phyloP scores from a whole-genome alignment of 2,888 invertebrate species.

The Ophion obscuratus region DNA sequence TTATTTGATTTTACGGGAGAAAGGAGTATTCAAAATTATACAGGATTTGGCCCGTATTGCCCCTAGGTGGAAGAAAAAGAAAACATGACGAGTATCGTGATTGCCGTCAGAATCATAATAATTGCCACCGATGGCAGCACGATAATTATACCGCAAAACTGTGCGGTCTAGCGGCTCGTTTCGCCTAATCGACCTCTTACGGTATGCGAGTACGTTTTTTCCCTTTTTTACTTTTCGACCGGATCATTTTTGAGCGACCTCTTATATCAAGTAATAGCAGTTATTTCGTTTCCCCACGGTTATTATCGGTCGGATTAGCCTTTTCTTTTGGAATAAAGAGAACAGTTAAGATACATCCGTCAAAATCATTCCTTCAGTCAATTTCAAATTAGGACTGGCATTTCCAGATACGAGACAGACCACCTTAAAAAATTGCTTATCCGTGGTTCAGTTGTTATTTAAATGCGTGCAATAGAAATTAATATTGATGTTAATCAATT shows the following conservation, averaged over 20 bases:
- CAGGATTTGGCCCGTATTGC: conserved; percentile 36
- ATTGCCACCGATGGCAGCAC: conserved; percentile 74
- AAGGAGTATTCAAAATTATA: conserved; percentile 10
- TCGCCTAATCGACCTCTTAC: conserved; percentile 77
- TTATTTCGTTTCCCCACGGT: conserved; percentile 72
- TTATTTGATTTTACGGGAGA: conserved; percentile 35
- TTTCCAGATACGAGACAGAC: background rate
- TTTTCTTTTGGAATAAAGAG: conserved; percentile 20
- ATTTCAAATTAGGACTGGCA: background rate
- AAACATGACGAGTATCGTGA: conserved; percentile 73
- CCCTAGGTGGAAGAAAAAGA: conserved; percentile 55
- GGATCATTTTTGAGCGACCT: conserved; percentile 78
- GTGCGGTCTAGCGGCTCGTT: conserved; percentile 69
- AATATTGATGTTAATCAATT: background rate
- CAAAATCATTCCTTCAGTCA: background rate
- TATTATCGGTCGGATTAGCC: conserved; percentile 63
- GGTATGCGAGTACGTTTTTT: conserved; percentile 70
- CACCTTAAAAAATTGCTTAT: background rate
- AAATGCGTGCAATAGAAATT: background rate
- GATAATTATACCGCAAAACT: conserved; percentile 77
- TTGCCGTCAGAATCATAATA: conserved; percentile 72
- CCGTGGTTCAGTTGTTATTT: background rate
- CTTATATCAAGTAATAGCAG: conserved; percentile 76
- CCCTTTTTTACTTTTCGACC: conserved; percentile 80
- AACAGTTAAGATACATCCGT: conserved; percentile 33